Evolutionary conservation across 2,888 invertebrate species (phyloP), one percentile per base, ranked within the genome.

Genomic region (Notodromas monacha): DNA sequence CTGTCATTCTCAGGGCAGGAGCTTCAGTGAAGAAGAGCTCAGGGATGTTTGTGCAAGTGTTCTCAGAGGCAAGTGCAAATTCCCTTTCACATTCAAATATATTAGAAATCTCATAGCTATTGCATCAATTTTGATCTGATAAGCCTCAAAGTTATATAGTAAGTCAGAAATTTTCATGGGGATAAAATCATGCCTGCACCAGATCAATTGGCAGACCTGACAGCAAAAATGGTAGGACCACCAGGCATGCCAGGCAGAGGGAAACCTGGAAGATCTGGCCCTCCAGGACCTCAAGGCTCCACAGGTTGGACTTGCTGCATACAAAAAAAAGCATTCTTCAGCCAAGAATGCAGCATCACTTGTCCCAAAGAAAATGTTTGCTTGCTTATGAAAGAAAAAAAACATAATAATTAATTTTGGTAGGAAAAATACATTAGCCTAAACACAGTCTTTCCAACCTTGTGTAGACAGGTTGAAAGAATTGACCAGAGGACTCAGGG

Each of bases 31-130:
- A 46, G 53, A 55, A 4, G 72, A 74, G 49, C 58, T 79, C 12
- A 55, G 68, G 38, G 72, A 72, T 38, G 67, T 79, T 40, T 76
- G 76, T 45, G 62, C 66, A 39, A 60, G 63, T 30, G 61, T 77
- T 29, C 55, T 77, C 29, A 58, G 68, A 58, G 72, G 74, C 72
- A 51, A 21, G 21, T 21, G 6, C 21, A n/a, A n/a, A n/a, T n/a
- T n/a, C n/a, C n/a, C n/a, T n/a, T n/a, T n/a, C n/a, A n/a, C n/a
- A n/a, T n/a, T n/a, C n/a, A n/a, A n/a, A n/a, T n/a, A n/a, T n/a
- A n/a, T n/a, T n/a, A n/a, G n/a, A n/a, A n/a, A n/a, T n/a, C n/a
- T n/a, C n/a, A n/a, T n/a, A n/a, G n/a, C n/a, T n/a, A n/a, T n/a
- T n/a, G n/a, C n/a, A n/a, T n/a, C n/a, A n/a, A n/a, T n/a, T n/a